These are phyloP conservation scores for Neodon shergylaensis DNA, from an alignment of 2,113 vertebrate genomes.

Conservation along the genomic window DNA sequence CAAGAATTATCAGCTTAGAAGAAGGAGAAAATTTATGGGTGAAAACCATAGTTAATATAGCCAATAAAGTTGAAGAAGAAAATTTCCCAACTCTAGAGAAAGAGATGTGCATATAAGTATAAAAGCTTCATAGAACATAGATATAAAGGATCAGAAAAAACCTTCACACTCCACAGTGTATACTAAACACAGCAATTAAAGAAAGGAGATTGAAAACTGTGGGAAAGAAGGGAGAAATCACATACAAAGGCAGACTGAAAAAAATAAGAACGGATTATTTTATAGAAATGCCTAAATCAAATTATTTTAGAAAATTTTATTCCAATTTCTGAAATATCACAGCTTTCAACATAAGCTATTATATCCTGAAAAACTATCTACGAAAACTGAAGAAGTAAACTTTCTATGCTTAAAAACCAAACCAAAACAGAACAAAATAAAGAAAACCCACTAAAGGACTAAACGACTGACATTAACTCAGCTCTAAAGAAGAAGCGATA, in stretches of 20 bases:
- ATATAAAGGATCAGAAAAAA: background rate
- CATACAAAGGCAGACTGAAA: background rate
- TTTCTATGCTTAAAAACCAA: too few relatives aligned
- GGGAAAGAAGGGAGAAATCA: background rate
- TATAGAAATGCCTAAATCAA: background rate
- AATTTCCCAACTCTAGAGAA: background rate
- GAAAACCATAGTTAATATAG: background rate
- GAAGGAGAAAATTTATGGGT: background rate
- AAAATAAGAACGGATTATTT: background rate
- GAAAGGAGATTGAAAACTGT: background rate
- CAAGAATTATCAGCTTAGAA: background rate
- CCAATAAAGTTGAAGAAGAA: background rate
- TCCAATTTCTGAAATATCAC: background rate
- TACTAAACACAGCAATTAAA: background rate
- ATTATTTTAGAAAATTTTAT: background rate
- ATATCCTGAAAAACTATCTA: background rate
- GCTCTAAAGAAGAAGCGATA: background rate
- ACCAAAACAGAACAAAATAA: background rate
- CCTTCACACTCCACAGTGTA: background rate
- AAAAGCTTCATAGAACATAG: background rate
- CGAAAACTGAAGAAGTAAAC: background rate
- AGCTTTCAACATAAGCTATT: background rate
- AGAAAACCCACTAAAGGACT: background rate
- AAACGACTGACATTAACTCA: background rate
- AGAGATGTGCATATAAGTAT: background rate